These are phyloP conservation scores for Samia ricini DNA, from an alignment of 1,140 invertebrate genomes.

Conservation along the genomic window DNA sequence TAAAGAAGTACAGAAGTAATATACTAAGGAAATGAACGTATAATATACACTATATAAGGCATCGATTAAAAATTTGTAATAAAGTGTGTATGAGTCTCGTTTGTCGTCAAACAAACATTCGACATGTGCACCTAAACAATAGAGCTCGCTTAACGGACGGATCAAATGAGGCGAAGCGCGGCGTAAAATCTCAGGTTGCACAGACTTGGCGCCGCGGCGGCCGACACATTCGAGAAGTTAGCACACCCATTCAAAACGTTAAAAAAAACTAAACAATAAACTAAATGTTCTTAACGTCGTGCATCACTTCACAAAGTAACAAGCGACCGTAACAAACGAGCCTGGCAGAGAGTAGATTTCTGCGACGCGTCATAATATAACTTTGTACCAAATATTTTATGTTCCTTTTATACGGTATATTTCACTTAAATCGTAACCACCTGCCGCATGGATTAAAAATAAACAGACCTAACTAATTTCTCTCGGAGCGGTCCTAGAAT, in stretches of 20 bases:
- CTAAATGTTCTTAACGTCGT: slow-evolving; percentile 41
- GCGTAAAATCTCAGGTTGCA: slow-evolving; percentile 64
- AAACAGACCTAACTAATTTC: slow-evolving; percentile 1
- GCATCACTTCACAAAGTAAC: slow-evolving; percentile 55
- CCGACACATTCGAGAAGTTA: slow-evolving; percentile 54
- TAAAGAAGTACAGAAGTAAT: too few relatives aligned
- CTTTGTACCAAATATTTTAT: slow-evolving; percentile 8
- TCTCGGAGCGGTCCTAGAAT: not conserved
- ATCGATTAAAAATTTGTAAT: too few relatives aligned
- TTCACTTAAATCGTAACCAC: not conserved
- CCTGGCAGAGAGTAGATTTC: slow-evolving; percentile 34
- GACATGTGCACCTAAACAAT: slow-evolving; percentile 54
- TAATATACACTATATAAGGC: too few relatives aligned
- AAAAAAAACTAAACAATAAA: slow-evolving; percentile 61
- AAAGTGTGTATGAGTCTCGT: not conserved
- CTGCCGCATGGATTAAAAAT: not conserved
- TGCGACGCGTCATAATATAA: slow-evolving; percentile 10
- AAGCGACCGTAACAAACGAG: slow-evolving; percentile 53
- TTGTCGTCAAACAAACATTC: slow-evolving; percentile 25
- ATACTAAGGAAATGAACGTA: too few relatives aligned
- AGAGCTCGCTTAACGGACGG: slow-evolving; percentile 37
- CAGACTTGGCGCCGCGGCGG: slow-evolving; percentile 63
- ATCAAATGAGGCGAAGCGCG: slow-evolving; percentile 67
- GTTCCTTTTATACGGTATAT: not conserved
- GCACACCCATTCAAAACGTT: slow-evolving; percentile 48